These are phyloP conservation scores for Gavialis gangeticus DNA, from an alignment of 2,113 vertebrate species.

Conservation along the genomic window DNA sequence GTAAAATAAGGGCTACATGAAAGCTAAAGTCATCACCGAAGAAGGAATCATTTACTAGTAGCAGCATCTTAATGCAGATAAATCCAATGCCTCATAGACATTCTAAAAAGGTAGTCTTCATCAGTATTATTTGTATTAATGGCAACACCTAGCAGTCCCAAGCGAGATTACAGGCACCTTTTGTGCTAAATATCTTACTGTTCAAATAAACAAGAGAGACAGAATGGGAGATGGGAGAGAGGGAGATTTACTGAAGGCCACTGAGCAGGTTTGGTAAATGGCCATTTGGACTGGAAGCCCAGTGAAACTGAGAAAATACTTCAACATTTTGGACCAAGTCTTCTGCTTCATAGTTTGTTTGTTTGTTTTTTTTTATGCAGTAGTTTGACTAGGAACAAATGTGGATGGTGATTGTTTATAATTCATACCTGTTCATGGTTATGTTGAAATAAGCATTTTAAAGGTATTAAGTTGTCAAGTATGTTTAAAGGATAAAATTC, in stretches of 20 bases:
- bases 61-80: not conserved
- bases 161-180: not conserved
- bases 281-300: not conserved
- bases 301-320: not conserved
- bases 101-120: not conserved
- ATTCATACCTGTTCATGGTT: not conserved
- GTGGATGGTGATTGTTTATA: not conserved
- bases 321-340: not conserved
- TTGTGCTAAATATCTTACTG: not conserved
- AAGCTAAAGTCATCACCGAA: not conserved
- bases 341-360: not conserved
- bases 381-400: not conserved
- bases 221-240: not conserved
- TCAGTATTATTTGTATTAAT: not conserved
- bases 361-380: not conserved
- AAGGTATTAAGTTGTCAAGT: not conserved
- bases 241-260: not conserved
- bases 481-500: slow-evolving; percentile 3
- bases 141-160: not conserved
- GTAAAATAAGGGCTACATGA: too few relatives aligned
- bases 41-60: not conserved
- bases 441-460: not conserved
- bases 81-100: not conserved
- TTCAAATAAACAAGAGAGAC: not conserved
- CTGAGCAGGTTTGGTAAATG: too few relatives aligned